Evolutionary conservation across 2,113 vertebrate species (phyloP).

Genomic region (Ctenodactylus gundi): DNA sequence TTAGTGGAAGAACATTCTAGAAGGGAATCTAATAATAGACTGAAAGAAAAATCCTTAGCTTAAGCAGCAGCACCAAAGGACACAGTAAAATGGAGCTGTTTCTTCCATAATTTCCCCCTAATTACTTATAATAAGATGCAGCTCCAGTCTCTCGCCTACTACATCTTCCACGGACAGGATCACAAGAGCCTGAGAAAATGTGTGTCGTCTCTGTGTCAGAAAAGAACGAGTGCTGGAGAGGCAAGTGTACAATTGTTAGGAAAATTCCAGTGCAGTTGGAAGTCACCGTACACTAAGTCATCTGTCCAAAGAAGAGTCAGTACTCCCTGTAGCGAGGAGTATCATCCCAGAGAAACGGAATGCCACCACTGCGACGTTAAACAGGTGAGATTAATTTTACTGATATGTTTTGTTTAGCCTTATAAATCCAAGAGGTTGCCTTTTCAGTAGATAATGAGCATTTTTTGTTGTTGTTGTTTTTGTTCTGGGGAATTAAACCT

Average conservation of each 20-base stretch:
- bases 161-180: not conserved
- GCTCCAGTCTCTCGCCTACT: not conserved
- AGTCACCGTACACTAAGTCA: not conserved
- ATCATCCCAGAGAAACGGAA: not conserved
- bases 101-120: not conserved
- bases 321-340: not conserved
- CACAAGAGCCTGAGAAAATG: not conserved
- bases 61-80: not conserved
- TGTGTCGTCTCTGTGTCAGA: not conserved
- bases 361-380: not conserved
- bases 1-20: not conserved
- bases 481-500: not conserved
- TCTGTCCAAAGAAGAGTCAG: not conserved
- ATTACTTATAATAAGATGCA: constrained; percentile 41
- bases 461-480: not conserved
- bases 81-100: not conserved
- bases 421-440: not conserved
- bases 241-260: not conserved
- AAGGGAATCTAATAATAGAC: not conserved
- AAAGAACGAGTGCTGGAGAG: not conserved
- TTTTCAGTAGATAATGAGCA: constrained; percentile 7
- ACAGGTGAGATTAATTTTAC: constrained; percentile 23
- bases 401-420: constrained; percentile 3
- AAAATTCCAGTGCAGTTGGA: not conserved
- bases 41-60: not conserved